Percentiles rank a stretch among this genome's conserved stretches.
Conservation (phyloP, 2,797 vertebrate species). For the Cynopterus sphinx region DNA sequence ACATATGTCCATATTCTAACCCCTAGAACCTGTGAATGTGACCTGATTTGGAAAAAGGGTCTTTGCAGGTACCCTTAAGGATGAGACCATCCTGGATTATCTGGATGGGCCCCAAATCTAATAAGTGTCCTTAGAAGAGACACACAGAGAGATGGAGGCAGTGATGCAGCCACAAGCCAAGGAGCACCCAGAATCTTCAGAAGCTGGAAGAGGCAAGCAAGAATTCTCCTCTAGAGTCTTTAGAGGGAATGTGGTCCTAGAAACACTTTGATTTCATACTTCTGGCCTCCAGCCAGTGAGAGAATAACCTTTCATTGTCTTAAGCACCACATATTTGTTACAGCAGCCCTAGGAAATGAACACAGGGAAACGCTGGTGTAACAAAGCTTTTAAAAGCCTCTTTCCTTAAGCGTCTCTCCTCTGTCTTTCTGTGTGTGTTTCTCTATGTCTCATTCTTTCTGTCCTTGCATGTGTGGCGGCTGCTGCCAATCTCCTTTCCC, state of each 20-base stretch:
- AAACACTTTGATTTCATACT: not conserved
- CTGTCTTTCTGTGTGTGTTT: not conserved
- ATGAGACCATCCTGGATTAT: not conserved
- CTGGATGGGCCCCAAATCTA: not conserved
- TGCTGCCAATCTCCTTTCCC: not conserved
- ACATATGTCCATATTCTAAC: not conserved
- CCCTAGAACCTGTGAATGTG: not conserved
- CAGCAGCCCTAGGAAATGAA: not conserved
- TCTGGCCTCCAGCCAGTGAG: not conserved
- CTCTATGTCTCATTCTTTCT: not conserved
- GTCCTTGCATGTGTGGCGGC: not conserved
- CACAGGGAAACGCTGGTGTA: not conserved
- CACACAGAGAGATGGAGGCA: not conserved
- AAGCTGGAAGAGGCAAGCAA: not conserved
- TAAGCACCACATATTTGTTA: not conserved
- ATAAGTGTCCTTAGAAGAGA: not conserved
- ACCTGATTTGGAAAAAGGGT: not conserved
- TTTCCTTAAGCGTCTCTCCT: not conserved
- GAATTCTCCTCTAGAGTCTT: rapidly evolving
- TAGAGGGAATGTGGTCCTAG: rapidly evolving
- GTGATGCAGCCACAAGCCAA: not conserved
- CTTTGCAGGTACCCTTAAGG: too few species aligned
- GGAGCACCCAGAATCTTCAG: not conserved
- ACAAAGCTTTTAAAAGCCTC: not conserved
- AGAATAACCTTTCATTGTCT: not conserved